Conservation (phyloP, 2,888 invertebrate species). For the Synanthedon formicaeformis region DNA sequence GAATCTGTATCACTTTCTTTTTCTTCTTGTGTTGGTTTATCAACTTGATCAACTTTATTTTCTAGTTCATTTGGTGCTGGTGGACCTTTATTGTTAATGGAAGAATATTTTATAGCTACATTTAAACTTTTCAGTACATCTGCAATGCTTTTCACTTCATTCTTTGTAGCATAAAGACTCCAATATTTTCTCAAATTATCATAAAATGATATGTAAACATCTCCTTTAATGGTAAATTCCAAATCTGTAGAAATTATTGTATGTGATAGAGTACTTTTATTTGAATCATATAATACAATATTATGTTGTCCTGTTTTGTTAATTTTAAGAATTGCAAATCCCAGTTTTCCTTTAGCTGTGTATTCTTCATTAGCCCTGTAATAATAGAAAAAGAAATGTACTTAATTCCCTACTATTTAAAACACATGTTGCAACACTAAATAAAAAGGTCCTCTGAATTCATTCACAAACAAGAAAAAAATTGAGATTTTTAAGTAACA, state of each 20-base stretch:
- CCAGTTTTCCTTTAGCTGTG: slow-evolving; percentile 41
- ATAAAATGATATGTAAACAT: slow-evolving; percentile 43
- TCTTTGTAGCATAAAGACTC: slow-evolving; percentile 39
- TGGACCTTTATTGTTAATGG: slow-evolving; percentile 14
- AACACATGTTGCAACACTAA: too few species aligned
- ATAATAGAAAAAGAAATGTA: slow-evolving; percentile 7
- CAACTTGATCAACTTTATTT: slow-evolving; percentile 1
- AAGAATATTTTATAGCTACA: slow-evolving; percentile 23
- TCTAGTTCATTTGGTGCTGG: slow-evolving; percentile 14
- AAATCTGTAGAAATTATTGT: slow-evolving; percentile 27
- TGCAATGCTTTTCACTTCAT: slow-evolving; percentile 31
- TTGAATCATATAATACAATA: slow-evolving; percentile 48
- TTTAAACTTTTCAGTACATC: slow-evolving; percentile 27
- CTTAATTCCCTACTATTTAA: too few species aligned
- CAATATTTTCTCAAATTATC: slow-evolving; percentile 46
- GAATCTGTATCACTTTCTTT: slow-evolving; percentile 51
- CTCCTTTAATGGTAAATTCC: slow-evolving; percentile 35
- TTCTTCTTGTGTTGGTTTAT: slow-evolving; percentile 11
- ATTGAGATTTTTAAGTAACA: too few species aligned
- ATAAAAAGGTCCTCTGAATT: too few species aligned
- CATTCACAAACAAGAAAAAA: too few species aligned
- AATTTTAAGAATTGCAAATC: slow-evolving; percentile 49
- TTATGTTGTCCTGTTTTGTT: slow-evolving; percentile 28
- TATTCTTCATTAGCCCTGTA: slow-evolving; percentile 42
- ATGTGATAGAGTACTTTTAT: slow-evolving; percentile 44